These are phyloP conservation scores for Chaetura pelagica DNA, from an alignment of 2,113 vertebrate genomes.

Conservation along the genomic window DNA sequence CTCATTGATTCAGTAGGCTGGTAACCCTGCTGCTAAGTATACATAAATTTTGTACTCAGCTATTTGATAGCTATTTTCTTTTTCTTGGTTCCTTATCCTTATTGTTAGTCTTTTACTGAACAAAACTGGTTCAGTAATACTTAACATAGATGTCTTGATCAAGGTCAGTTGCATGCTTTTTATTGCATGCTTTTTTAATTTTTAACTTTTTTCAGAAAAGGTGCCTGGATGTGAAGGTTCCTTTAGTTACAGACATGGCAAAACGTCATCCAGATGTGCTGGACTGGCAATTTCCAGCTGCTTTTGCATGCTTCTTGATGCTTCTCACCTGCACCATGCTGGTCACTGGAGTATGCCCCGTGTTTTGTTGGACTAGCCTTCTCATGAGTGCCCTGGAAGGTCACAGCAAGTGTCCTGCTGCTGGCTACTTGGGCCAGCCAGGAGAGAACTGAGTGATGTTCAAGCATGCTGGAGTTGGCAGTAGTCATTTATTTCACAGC, in stretches of 20 bases:
- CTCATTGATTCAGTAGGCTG: background rate
- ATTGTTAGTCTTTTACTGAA: background rate
- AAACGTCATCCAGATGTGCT: background rate
- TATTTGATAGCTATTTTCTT: background rate
- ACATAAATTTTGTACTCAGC: background rate
- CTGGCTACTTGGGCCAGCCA: background rate
- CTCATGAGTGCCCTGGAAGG: background rate
- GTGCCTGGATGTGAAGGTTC: background rate
- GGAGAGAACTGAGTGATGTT: background rate
- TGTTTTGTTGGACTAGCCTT: background rate
- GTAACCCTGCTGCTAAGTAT: background rate
- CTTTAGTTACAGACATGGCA: background rate
- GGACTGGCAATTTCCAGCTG: background rate
- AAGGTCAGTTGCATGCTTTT: background rate
- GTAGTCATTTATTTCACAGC: background rate
- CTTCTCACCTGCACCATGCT: background rate
- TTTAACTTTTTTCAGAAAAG: background rate
- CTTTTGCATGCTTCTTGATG: background rate
- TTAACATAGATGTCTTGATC: background rate
- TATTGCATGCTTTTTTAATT: fast-evolving
- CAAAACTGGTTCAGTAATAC: background rate
- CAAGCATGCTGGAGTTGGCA: background rate
- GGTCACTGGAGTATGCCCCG: background rate
- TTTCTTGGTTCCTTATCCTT: background rate
- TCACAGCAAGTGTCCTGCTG: background rate